Conservation (phyloP, 2,888 invertebrate species). For the Camponotus fellah region DNA sequence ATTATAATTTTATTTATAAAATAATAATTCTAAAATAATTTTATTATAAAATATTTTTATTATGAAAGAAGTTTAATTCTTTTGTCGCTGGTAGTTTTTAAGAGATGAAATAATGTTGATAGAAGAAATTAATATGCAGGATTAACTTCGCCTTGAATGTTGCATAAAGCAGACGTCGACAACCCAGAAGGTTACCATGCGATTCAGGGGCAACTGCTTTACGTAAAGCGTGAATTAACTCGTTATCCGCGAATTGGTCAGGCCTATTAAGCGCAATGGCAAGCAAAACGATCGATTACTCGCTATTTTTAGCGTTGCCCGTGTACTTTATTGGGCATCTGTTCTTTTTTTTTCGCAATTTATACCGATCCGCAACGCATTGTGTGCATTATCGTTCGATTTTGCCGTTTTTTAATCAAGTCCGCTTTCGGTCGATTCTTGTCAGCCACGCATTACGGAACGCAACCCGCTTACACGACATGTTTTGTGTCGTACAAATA, state of each 20-base stretch:
- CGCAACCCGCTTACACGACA: conserved; percentile 40
- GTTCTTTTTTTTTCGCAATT: conserved; percentile 10
- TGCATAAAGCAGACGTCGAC: neutral
- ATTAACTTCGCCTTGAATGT: neutral
- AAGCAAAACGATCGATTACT: neutral
- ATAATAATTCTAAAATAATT: no score
- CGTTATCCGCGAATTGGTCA: neutral
- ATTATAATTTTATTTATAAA: neutral
- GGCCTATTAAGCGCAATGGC: neutral
- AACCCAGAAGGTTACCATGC: neutral
- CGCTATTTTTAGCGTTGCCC: neutral
- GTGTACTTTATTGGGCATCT: neutral
- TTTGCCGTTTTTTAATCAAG: conserved; percentile 26
- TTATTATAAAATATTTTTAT: no score
- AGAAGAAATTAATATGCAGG: neutral
- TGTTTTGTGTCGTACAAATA: conserved; percentile 43
- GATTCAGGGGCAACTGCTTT: neutral
- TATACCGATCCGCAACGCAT: neutral
- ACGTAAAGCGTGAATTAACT: neutral
- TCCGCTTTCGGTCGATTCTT: conserved; percentile 38
- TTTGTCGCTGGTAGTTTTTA: neutral
- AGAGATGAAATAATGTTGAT: neutral
- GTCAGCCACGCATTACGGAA: conserved; percentile 35
- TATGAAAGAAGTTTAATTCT: no score
- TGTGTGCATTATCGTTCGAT: neutral